Percentiles rank a stretch among this genome's conserved stretches.
phyloP scores from a whole-genome alignment of 2,888 invertebrate genomes.

The Torymus tubicola region DNA sequence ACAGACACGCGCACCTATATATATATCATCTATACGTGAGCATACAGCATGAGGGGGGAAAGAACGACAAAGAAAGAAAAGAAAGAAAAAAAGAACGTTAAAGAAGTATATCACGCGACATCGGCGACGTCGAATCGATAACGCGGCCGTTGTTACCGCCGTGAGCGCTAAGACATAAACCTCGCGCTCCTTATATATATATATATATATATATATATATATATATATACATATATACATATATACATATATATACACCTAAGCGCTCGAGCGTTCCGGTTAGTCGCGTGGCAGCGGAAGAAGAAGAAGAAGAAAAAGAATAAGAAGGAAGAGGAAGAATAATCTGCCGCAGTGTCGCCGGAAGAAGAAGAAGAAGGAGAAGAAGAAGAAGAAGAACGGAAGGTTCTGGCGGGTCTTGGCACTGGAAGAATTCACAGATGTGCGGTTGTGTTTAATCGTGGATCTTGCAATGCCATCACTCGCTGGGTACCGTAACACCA shows the following conservation, averaged over 20 bases:
- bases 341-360: slow-evolving; percentile 35
- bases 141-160: neutral
- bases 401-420: slow-evolving; percentile 76
- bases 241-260: neutral
- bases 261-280: neutral
- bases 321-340: slow-evolving; percentile 33
- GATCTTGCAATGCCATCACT: slow-evolving; percentile 77
- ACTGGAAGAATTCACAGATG: slow-evolving; percentile 77
- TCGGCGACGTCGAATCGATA: neutral
- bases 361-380: slow-evolving; percentile 58
- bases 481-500: slow-evolving; percentile 70
- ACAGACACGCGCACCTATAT: too few relatives aligned
- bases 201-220: too few relatives aligned
- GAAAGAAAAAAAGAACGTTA: neutral
- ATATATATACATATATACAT: too few relatives aligned
- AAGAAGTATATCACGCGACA: neutral
- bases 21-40: too few relatives aligned
- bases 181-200: too few relatives aligned
- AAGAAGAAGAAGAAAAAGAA: slow-evolving; percentile 17
- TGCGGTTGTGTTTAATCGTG: slow-evolving; percentile 74
- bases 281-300: slow-evolving; percentile 17
- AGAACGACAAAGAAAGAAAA: neutral
- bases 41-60: too few relatives aligned
- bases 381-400: slow-evolving; percentile 57
- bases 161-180: too few relatives aligned